A percentile compares a stretch with the other conserved stretches of the same genome.
phyloP scores from a whole-genome alignment of 2,797 vertebrate genomes.

The Pyrocephalus nanus region DNA sequence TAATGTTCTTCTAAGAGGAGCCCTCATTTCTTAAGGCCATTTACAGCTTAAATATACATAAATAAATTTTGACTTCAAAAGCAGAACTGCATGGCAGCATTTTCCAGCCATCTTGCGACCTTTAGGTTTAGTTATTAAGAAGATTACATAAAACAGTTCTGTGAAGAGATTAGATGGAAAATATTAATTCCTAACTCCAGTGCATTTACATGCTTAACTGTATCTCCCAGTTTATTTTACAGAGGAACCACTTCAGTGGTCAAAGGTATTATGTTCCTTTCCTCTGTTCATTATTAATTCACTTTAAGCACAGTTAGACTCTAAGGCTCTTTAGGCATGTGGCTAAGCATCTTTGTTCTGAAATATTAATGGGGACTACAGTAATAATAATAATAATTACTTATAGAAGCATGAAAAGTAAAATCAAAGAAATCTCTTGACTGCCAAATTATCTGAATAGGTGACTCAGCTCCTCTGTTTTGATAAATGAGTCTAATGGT shows the following conservation, averaged over 20 bases:
- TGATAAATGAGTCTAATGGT: neutral
- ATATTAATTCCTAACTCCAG: conserved; percentile 12
- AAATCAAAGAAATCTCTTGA: neutral
- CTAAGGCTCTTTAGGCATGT: neutral
- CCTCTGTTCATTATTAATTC: conserved; percentile 20
- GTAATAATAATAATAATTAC: neutral
- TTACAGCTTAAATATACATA: conserved; percentile 53
- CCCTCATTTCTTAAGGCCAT: conserved; percentile 34
- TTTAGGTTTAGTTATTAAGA: conserved; percentile 40
- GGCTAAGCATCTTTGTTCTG: conserved; percentile 2
- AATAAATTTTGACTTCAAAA: conserved; percentile 54
- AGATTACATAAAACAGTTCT: conserved; percentile 40
- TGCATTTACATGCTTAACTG: neutral
- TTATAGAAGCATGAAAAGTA: neutral
- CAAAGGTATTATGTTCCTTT: conserved; percentile 41
- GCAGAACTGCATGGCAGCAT: conserved; percentile 18
- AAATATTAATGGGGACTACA: neutral
- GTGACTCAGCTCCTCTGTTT: neutral
- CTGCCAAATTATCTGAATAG: neutral
- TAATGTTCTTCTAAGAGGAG: conserved; percentile 13
- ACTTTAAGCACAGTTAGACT: neutral
- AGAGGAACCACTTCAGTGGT: conserved; percentile 37
- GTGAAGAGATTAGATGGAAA: conserved; percentile 21
- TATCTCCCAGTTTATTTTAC: conserved; percentile 33
- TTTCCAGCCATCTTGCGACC: neutral